A percentile compares a stretch with the other conserved stretches of the same genome.
These are phyloP conservation scores for Eutolmus rufibarbis DNA, from an alignment of 2,888 invertebrate genomes.

Conservation along the genomic window DNA sequence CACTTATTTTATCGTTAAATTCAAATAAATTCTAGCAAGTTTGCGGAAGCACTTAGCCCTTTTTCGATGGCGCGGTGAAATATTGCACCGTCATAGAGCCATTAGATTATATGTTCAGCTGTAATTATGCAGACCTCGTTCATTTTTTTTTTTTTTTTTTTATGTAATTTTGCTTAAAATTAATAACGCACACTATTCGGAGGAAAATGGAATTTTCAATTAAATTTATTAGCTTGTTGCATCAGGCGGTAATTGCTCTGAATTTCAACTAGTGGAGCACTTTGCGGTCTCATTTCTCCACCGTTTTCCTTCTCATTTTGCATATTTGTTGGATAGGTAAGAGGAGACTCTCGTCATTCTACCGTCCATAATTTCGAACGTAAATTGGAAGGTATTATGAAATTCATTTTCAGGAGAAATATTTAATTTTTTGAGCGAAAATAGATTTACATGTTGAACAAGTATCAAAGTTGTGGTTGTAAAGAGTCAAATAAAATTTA, in stretches of 20 bases:
- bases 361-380: neutral
- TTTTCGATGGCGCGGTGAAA: neutral
- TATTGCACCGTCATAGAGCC: neutral
- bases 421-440: neutral
- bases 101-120: neutral
- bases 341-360: neutral
- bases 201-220: slow-evolving; percentile 32
- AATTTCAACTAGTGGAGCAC: neutral
- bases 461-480: neutral
- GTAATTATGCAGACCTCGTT: slow-evolving; percentile 13
- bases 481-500: neutral
- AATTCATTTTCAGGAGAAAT: neutral
- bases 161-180: neutral
- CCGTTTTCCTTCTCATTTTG: neutral
- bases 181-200: slow-evolving; percentile 4
- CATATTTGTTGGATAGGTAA: neutral
- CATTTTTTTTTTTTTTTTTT: neutral
- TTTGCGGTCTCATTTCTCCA: neutral
- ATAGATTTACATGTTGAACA: neutral
- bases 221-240: neutral
- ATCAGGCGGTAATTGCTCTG: neutral
- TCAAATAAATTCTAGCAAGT: neutral
- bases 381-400: neutral
- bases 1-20: slow-evolving; percentile 12
- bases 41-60: slow-evolving; percentile 8